Conservation (phyloP, 2,888 invertebrate species). For the Hyalella azteca region DNA sequence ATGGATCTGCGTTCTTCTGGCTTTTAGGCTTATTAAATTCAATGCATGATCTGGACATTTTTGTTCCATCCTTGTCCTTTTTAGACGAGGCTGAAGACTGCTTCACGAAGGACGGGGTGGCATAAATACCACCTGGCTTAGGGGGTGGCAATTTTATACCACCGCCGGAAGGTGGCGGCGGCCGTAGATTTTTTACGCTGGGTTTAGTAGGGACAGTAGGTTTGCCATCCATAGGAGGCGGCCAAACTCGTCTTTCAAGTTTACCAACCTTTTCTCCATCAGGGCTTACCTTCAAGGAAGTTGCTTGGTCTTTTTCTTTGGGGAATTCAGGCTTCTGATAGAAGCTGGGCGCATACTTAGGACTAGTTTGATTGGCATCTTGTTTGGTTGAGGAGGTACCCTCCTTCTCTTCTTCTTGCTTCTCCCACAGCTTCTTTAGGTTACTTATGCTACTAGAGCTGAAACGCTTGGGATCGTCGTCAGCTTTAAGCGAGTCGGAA, state of each 20-base stretch:
- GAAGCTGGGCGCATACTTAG: slow-evolving; percentile 50
- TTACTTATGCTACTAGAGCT: slow-evolving; percentile 93
- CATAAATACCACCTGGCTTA: slow-evolving; percentile 62
- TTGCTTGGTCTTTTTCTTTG: slow-evolving; percentile 39
- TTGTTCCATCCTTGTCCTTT: slow-evolving; percentile 48
- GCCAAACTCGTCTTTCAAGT: slow-evolving; percentile 67
- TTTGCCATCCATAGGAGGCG: slow-evolving; percentile 59
- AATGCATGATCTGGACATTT: slow-evolving; percentile 27
- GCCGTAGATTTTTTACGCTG: slow-evolving; percentile 50
- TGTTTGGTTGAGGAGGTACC: slow-evolving; percentile 38
- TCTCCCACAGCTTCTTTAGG: slow-evolving; percentile 90
- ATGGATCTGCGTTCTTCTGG: slow-evolving; percentile 44
- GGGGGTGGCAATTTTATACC: slow-evolving; percentile 62
- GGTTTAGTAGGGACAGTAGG: slow-evolving; percentile 59
- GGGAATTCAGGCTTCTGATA: slow-evolving; percentile 50
- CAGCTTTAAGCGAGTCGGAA: slow-evolving; percentile 63
- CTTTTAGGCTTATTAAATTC: slow-evolving; percentile 50
- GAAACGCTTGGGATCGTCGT: slow-evolving; percentile 82
- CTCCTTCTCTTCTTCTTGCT: slow-evolving; percentile 61
- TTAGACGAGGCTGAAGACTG: slow-evolving; percentile 50
- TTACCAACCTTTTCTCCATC: slow-evolving; percentile 55
- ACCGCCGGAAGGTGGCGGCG: slow-evolving; percentile 57
- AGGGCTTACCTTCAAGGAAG: slow-evolving; percentile 42
- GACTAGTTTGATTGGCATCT: slow-evolving; percentile 56
- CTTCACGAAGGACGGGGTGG: slow-evolving; percentile 60